Conservation (phyloP, 1,140 invertebrate species). For the Mesaphorura yosii region DNA sequence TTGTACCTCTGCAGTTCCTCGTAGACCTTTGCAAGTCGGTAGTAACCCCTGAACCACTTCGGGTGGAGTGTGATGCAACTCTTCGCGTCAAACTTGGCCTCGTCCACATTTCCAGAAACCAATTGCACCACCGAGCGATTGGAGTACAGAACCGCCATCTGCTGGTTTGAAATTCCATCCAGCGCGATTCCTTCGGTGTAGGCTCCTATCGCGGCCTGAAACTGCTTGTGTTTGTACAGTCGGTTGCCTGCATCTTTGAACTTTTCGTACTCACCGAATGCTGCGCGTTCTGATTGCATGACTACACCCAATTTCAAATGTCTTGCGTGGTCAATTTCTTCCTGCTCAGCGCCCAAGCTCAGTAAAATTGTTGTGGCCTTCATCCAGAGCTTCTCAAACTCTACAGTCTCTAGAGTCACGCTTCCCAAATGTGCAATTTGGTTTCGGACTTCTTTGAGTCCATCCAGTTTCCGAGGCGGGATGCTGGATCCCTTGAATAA, state of each 20-base stretch:
- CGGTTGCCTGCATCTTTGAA: slow-evolving; percentile 11
- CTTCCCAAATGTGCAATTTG: slow-evolving; percentile 6
- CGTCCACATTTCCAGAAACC: not conserved
- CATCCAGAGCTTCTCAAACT: slow-evolving; percentile 7
- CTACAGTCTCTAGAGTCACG: not conserved
- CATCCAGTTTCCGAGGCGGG: not conserved
- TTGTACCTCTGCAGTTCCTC: not conserved
- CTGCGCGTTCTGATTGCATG: not conserved
- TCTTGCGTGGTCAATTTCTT: not conserved
- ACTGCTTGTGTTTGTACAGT: slow-evolving; percentile 1
- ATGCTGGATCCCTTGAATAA: not conserved
- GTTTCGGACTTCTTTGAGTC: slow-evolving; percentile 5
- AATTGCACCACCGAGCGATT: slow-evolving; percentile 16
- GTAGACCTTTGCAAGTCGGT: slow-evolving; percentile 3
- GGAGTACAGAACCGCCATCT: slow-evolving; percentile 15
- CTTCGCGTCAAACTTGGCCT: slow-evolving; percentile 11
- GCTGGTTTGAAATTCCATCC: not conserved
- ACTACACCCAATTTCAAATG: not conserved
- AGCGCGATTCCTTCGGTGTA: slow-evolving; percentile 12
- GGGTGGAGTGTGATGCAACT: not conserved
- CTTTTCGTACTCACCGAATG: not conserved
- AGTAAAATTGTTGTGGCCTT: not conserved
- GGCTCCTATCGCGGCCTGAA: slow-evolving; percentile 2
- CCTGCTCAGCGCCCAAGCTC: not conserved
- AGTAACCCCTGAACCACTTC: slow-evolving; percentile 12